Evolutionary conservation across 2,888 invertebrate species (phyloP).

Genomic region (Gastracanthus pulcherrimus): DNA sequence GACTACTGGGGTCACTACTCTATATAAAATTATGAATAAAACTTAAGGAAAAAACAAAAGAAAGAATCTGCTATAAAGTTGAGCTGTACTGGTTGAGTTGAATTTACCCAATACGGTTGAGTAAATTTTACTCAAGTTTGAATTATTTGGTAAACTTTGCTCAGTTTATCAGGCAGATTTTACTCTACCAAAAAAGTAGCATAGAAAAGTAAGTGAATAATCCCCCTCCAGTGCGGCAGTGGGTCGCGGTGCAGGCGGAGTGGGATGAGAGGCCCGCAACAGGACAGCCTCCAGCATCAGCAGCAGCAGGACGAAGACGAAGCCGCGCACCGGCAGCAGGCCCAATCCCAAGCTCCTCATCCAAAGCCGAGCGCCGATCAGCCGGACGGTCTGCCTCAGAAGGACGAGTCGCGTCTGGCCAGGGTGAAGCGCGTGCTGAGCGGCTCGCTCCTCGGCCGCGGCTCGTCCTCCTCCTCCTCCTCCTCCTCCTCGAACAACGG

Average conservation of each 20-base stretch:
- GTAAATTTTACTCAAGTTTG: too few species aligned
- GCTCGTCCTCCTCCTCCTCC: constrained; percentile 56
- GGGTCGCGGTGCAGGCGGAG: constrained; percentile 76
- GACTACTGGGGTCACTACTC: too few species aligned
- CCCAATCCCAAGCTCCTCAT: constrained; percentile 61
- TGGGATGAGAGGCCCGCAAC: constrained; percentile 77
- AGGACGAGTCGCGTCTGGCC: constrained; percentile 74
- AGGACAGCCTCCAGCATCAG: constrained; percentile 72
- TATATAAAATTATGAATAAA: too few species aligned
- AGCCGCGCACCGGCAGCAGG: not conserved
- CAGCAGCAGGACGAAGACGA: constrained; percentile 63
- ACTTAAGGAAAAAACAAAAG: too few species aligned
- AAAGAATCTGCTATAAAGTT: too few species aligned
- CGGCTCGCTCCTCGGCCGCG: constrained; percentile 72
- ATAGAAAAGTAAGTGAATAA: not conserved
- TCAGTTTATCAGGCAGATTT: too few species aligned
- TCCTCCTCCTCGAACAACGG: too few species aligned
- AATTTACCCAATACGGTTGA: too few species aligned
- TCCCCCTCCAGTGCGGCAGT: constrained; percentile 75
- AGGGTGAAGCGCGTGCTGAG: constrained; percentile 75
- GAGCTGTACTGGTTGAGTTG: too few species aligned
- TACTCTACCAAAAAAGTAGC: not conserved
- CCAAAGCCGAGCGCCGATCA: constrained; percentile 60
- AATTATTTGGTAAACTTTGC: too few species aligned
- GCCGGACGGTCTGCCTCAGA: constrained; percentile 63